Base-by-base conservation (phyloP, 2,888 invertebrate species). In the Sminthurinus aureus region DNA sequence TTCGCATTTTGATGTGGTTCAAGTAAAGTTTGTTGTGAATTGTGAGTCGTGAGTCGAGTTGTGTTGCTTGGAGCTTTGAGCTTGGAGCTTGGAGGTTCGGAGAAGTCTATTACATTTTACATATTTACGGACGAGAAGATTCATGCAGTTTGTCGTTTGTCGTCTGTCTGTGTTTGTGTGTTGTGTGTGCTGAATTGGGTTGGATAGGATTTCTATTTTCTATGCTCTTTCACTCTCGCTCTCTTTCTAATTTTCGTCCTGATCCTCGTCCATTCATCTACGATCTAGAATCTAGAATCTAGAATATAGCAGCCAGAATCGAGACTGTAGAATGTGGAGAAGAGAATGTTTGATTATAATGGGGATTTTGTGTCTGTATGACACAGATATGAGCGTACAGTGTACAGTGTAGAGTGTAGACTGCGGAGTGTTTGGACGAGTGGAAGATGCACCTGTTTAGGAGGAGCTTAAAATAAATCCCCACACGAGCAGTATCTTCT, bases 391-490 rank as follows among this genome's bases (percentile, higher is more conserved):
- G 20, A 20, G 11, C 24, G 71, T 13, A 15, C 24, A 71, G 9
- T 26, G 71, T 24, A 24, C 24, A 26, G 6, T 71, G 71, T 58
- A 58, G 4, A 15, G 2, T 13, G 2, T 11, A 58, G 13, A 15
- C 4, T n/a, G 18, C 4, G 38, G 50, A n/a, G 13, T n/a, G 75
- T 75, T 2, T 20, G 9, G 69, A 69, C 3, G 1, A 20, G 18
- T 82, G 76, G 66, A 80, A 83, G 78, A 79, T 85, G 84, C 85
- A 85, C 85, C 84, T 85, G 85, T 85, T 85, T 85, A 79, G 79
- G 13, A 82, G 82, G 51, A 38, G 82, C 81, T 81, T 84, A 82
- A 82, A 81, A 80, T 84, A 84, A 85, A 83, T 83, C 85, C 84
- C 84, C 81, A 77, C 83, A 58, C 64, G 78, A 84, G 83, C 81